These are phyloP conservation scores for Hemistola chrysoprasaria DNA, from an alignment of 2,888 invertebrate genomes.

Conservation along the genomic window DNA sequence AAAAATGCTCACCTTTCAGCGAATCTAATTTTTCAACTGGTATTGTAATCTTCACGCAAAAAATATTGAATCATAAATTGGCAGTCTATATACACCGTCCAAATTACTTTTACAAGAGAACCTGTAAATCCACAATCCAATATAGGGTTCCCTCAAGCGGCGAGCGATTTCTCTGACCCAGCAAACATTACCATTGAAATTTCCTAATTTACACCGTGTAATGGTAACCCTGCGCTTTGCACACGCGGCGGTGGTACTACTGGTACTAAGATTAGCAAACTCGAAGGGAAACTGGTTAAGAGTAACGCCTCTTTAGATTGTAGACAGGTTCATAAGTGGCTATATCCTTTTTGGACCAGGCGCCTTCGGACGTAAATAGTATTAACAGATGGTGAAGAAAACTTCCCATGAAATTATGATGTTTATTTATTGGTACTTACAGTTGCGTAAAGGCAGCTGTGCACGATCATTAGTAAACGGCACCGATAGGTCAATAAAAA, in stretches of 20 bases:
- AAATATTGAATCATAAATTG: neutral
- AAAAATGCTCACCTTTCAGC: no score
- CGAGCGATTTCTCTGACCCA: conserved; percentile 37
- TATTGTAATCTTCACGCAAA: no score
- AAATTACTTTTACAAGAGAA: conserved; percentile 18
- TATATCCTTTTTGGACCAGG: no score
- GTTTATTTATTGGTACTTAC: no score
- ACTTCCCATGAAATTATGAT: no score
- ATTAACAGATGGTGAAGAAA: no score
- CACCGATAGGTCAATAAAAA: no score
- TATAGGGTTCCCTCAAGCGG: conserved; percentile 37
- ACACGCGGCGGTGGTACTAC: conserved; percentile 21
- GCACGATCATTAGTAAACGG: no score
- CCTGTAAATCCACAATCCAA: conserved; percentile 38
- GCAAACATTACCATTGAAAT: conserved; percentile 43
- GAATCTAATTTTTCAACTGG: no score
- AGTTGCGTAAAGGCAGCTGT: no score
- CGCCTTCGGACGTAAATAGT: no score
- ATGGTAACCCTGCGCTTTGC: conserved; percentile 34
- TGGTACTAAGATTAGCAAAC: conserved; percentile 17
- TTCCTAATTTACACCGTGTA: conserved; percentile 48
- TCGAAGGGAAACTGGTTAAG: neutral
- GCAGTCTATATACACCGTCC: conserved; percentile 10
- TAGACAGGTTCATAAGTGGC: no score
- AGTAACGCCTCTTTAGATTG: neutral